These are phyloP conservation scores for Ceratosolen solmsi DNA, from an alignment of 1,140 invertebrate genomes.

Conservation along the genomic window DNA sequence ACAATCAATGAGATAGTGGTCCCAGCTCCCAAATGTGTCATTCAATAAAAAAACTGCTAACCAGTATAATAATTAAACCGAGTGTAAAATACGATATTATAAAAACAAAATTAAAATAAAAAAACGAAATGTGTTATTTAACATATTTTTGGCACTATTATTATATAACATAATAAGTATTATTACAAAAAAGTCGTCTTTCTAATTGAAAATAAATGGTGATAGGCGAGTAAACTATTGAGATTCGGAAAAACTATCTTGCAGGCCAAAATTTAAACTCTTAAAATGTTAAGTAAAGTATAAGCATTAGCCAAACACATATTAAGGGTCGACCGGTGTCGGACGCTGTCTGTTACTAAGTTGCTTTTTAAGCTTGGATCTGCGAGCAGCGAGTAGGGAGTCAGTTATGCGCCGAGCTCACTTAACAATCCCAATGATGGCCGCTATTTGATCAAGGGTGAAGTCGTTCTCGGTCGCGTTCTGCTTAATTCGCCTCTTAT, in stretches of 20 bases:
- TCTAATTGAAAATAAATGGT: neutral
- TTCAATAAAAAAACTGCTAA: neutral
- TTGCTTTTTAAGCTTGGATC: constrained; percentile 13
- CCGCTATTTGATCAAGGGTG: constrained; percentile 48
- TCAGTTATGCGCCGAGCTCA: constrained; percentile 45
- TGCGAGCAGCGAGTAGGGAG: constrained; percentile 2
- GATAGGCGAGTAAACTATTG: neutral
- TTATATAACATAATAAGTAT: too few relatives aligned
- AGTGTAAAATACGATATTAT: neutral
- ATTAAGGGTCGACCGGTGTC: neutral
- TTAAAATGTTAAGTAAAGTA: neutral
- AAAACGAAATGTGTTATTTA: neutral
- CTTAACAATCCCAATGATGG: constrained; percentile 45
- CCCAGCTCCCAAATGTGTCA: neutral
- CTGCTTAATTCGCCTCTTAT: constrained; percentile 7
- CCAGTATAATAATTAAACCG: neutral
- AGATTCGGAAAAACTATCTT: neutral
- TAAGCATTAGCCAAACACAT: neutral
- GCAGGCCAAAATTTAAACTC: neutral
- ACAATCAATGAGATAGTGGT: neutral
- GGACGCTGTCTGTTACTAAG: neutral
- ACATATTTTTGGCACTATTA: too few relatives aligned
- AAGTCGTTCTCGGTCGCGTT: constrained; percentile 19
- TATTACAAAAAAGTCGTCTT: too few relatives aligned
- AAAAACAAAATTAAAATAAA: neutral